These are phyloP conservation scores for Mactromeris polynyma DNA, from an alignment of 2,888 invertebrate genomes.

Conservation along the genomic window DNA sequence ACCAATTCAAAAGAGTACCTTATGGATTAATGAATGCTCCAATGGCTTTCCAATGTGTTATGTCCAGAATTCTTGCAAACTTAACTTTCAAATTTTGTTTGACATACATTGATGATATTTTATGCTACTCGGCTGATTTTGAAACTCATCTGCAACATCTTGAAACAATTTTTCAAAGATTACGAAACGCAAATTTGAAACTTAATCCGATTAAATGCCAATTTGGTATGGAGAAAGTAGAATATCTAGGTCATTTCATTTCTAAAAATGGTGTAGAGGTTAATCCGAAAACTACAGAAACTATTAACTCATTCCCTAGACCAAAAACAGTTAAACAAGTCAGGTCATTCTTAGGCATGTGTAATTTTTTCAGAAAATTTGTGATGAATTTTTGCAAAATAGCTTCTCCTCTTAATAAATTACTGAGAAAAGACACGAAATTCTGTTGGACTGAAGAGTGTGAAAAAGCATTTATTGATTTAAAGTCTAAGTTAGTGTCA, in stretches of 20 bases:
- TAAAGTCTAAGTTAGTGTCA: slow-evolving; percentile 46
- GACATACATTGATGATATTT: slow-evolving; percentile 71
- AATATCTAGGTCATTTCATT: slow-evolving; percentile 56
- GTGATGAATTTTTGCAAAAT: slow-evolving; percentile 62
- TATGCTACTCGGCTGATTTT: slow-evolving; percentile 50
- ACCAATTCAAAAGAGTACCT: too few species aligned
- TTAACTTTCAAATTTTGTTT: slow-evolving; percentile 66
- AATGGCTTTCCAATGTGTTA: slow-evolving; percentile 20
- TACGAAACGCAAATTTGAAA: slow-evolving; percentile 51
- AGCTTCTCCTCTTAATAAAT: slow-evolving; percentile 59
- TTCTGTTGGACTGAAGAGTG: slow-evolving; percentile 63
- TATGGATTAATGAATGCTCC: slow-evolving; percentile 9
- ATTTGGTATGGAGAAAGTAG: slow-evolving; percentile 41
- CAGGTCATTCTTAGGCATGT: slow-evolving; percentile 55
- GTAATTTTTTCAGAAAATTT: slow-evolving; percentile 66
- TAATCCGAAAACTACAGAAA: slow-evolving; percentile 55
- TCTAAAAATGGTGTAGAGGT: slow-evolving; percentile 65
- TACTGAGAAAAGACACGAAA: slow-evolving; percentile 55
- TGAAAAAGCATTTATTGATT: slow-evolving; percentile 49
- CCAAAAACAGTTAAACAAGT: slow-evolving; percentile 61
- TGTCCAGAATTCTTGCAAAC: slow-evolving; percentile 35
- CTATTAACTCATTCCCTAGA: slow-evolving; percentile 49
- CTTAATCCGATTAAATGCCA: slow-evolving; percentile 55
- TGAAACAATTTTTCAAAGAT: slow-evolving; percentile 45
- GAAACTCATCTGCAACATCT: slow-evolving; percentile 46